Conservation (phyloP, 2,797 vertebrate species). For the Nannoperca australis region DNA sequence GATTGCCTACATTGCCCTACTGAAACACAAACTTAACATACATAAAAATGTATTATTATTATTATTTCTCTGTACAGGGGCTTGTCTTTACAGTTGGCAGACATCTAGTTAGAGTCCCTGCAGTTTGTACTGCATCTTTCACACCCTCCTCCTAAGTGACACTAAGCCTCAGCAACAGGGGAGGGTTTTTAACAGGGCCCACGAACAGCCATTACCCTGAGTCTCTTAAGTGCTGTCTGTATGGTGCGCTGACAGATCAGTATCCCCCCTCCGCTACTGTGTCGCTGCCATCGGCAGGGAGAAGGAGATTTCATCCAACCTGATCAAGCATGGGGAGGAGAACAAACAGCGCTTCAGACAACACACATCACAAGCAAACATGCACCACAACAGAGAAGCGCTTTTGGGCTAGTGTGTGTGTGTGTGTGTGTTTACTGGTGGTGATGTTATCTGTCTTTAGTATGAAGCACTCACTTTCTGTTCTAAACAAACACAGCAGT, state of each 20-base stretch:
- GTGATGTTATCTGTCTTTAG: slow-evolving; percentile 74
- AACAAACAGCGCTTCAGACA: slow-evolving; percentile 71
- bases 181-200: slow-evolving; percentile 74
- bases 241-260: slow-evolving; percentile 73
- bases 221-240: slow-evolving; percentile 82
- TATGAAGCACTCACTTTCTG: slow-evolving; percentile 64
- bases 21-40: not conserved
- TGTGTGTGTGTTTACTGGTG: slow-evolving; percentile 42
- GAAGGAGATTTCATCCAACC: slow-evolving; percentile 72
- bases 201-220: slow-evolving; percentile 77
- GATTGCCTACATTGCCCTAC: not conserved
- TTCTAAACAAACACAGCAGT: slow-evolving; percentile 66
- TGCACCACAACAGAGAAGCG: slow-evolving; percentile 46
- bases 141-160: slow-evolving; percentile 78
- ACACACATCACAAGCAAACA: slow-evolving; percentile 71
- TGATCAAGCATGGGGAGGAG: slow-evolving; percentile 74
- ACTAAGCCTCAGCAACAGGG: slow-evolving; percentile 79
- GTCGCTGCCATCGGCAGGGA: slow-evolving; percentile 61
- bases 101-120: slow-evolving; percentile 69
- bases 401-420: slow-evolving; percentile 37
- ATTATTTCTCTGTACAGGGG: slow-evolving; percentile 44
- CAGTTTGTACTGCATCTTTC: slow-evolving; percentile 70
- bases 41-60: not conserved
- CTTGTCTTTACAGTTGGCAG: slow-evolving; percentile 63
- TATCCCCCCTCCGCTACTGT: slow-evolving; percentile 61